Evolutionary conservation across 2,888 invertebrate species (phyloP).

Genomic region (Drosophila sordidula): DNA sequence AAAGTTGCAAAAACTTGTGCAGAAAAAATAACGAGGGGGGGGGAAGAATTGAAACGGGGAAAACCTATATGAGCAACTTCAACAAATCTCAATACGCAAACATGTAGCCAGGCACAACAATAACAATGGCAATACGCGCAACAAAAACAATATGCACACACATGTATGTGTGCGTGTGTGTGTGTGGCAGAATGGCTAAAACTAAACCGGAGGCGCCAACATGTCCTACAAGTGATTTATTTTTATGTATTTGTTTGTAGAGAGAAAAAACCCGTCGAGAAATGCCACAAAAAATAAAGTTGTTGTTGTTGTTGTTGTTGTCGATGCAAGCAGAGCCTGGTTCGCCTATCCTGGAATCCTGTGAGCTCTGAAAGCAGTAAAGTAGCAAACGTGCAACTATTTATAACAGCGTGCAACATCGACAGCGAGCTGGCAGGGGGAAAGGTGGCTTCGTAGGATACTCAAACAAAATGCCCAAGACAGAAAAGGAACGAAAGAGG

Average conservation of each 20-base stretch:
- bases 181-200: conserved; percentile 51
- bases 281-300: conserved; percentile 73
- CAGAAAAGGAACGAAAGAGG: background rate
- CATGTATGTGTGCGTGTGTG: conserved; percentile 23
- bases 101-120: conserved; percentile 56
- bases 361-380: conserved; percentile 51
- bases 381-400: conserved; percentile 68
- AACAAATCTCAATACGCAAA: conserved; percentile 74
- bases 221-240: conserved; percentile 84
- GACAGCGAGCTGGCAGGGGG: conserved; percentile 7
- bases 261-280: conserved; percentile 49
- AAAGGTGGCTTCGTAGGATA: background rate
- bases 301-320: conserved; percentile 17
- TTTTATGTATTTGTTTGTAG: conserved; percentile 81
- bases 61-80: conserved; percentile 65
- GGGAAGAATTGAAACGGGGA: background rate
- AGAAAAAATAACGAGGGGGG: conserved; percentile 2
- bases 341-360: conserved; percentile 42
- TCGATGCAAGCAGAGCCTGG: conserved; percentile 42
- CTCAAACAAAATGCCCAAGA: conserved; percentile 22
- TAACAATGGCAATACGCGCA: conserved; percentile 37
- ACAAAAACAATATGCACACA: conserved; percentile 24
- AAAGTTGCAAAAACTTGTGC: conserved; percentile 26
- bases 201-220: conserved; percentile 83
- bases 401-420: conserved; percentile 58